phyloP scores from a whole-genome alignment of 2,888 invertebrate genomes.

The Cordilura impudica region DNA sequence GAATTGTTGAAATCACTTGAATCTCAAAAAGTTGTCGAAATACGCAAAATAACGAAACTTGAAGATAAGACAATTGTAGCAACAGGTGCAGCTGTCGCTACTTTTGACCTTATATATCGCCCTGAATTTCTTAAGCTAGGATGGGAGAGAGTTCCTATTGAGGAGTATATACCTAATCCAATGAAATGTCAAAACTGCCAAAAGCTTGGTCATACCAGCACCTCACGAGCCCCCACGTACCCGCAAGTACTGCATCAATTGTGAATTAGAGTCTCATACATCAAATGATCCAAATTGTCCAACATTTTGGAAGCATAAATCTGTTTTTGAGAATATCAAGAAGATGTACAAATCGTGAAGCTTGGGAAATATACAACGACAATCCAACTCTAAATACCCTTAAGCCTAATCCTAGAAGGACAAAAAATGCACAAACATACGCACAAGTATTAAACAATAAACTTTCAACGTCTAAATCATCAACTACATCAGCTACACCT shows the following conservation, averaged over 20 bases:
- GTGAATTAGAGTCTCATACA: background rate
- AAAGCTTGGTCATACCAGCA: constrained; percentile 21
- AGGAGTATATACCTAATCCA: background rate
- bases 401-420: background rate
- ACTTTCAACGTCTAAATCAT: no score
- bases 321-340: background rate
- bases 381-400: background rate
- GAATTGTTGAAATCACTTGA: no score
- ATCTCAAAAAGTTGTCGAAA: no score
- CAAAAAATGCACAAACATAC: background rate
- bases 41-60: no score
- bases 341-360: background rate
- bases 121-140: background rate
- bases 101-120: background rate
- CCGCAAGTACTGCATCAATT: constrained; percentile 18
- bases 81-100: no score
- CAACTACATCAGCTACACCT: background rate
- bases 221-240: no score
- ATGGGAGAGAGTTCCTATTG: constrained; percentile 4
- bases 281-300: constrained; percentile 7
- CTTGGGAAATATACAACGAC: no score
- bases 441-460: background rate
- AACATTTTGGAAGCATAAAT: constrained; percentile 9
- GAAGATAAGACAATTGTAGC: no score
- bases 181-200: no score